A percentile compares a stretch with the other conserved stretches of the same genome.
These are phyloP conservation scores for Pelagia noctiluca DNA, from an alignment of 30 jellyfish, hydroid and myxozoan species.

Conservation along the genomic window DNA sequence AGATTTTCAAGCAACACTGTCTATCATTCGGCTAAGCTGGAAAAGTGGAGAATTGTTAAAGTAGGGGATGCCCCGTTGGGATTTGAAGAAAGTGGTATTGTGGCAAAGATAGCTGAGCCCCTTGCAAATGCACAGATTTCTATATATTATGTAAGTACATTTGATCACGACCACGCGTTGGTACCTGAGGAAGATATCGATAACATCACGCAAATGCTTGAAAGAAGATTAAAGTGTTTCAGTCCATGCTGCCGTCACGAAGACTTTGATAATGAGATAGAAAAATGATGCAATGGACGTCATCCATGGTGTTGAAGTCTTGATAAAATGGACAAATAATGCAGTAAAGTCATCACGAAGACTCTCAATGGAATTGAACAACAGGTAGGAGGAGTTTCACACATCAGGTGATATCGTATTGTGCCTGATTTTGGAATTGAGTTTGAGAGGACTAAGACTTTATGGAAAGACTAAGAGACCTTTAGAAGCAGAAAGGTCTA, in stretches of 20 bases:
- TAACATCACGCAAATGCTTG: conserved; percentile 4
- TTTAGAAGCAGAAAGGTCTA: too few species aligned
- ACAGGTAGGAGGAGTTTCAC: too few species aligned
- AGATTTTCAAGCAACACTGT: conserved; percentile 84
- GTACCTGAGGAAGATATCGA: conserved; percentile 77
- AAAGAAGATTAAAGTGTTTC: background rate
- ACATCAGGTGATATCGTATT: too few species aligned
- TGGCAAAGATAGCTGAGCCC: conserved; percentile 96
- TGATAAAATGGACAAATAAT: background rate
- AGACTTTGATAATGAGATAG: conserved; percentile 1
- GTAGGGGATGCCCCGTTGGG: conserved; percentile 93
- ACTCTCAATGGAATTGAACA: too few species aligned
- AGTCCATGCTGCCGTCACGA: background rate
- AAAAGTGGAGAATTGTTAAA: conserved; percentile 83
- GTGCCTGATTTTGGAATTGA: too few species aligned
- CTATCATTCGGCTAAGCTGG: conserved; percentile 82
- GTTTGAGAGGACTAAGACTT: too few species aligned
- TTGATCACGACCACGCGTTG: conserved; percentile 84
- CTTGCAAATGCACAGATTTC: conserved; percentile 89
- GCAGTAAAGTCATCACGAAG: too few species aligned
- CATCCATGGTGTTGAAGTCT: background rate
- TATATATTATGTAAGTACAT: conserved; percentile 90
- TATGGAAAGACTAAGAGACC: too few species aligned
- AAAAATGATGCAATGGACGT: background rate
- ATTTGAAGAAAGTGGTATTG: conserved; percentile 96